Evolutionary conservation across 1,140 invertebrate species (phyloP), one percentile per base, ranked within the genome.

Genomic region (Epicauta chinensis): DNA sequence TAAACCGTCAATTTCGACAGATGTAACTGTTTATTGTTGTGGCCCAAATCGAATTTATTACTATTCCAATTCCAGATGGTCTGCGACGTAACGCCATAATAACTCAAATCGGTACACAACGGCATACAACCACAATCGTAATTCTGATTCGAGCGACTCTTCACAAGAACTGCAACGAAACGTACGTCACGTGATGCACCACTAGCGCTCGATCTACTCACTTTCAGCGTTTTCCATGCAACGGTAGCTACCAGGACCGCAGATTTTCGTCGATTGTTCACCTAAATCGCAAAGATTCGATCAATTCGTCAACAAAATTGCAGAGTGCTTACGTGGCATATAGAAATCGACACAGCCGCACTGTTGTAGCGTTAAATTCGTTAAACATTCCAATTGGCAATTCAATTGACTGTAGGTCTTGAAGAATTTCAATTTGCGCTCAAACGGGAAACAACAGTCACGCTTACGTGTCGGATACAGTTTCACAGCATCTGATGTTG

Each of bases 361-460:
- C 2, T 2, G 11, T 30, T 13, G 5, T 9, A 54, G 16, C 3
- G 64, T 67, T 45, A 51, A 66, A 40, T 69, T 67, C 2, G 64
- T 48, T 13, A 66, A 53, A 57, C 68, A 70, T 53, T 70, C 68
- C 1, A 64, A 32, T 44, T 65, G 52, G 46, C 68, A 70, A 54
- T 70, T 69, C 12, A 44, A 17, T 37, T 64, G 57, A 7, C 61
- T 69, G 55, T 69, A 70, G 7, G 51, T 23, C 16, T 56, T 63
- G 48, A 63, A 70, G 50, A 36, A 51, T 41, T 69, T 70, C 11
- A 84, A 69, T 36, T 75, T 71, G 12, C 79, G 73, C 57, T 84
- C 81, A 10, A 63, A 65, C 34, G 75, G 74, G 32, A 83, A 80
- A 66, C 75, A 39, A 31, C 46, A 49, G n/a, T 49, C 37, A 6